phyloP scores from a whole-genome alignment of 2,888 invertebrate species.

The Cremastinae sp. region DNA sequence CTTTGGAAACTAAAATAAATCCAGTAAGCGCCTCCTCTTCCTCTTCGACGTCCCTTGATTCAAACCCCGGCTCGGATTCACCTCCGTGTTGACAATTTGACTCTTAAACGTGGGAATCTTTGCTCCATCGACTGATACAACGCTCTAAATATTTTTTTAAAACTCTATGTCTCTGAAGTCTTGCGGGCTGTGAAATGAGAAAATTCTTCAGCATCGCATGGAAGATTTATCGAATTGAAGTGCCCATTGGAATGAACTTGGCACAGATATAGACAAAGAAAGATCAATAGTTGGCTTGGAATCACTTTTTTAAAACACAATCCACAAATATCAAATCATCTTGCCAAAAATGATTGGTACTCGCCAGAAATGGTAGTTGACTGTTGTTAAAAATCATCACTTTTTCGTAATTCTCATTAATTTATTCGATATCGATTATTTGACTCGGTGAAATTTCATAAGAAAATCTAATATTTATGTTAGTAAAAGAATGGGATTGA shows the following conservation, averaged over 20 bases:
- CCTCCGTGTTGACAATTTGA: slow-evolving; percentile 75
- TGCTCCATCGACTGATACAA: slow-evolving; percentile 52
- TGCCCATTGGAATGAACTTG: slow-evolving; percentile 1
- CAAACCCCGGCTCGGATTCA: slow-evolving; percentile 69
- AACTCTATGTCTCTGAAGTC: slow-evolving; percentile 38
- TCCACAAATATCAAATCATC: too few relatives aligned
- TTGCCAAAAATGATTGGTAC: too few relatives aligned
- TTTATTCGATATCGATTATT: slow-evolving; percentile 18
- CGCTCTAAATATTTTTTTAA: slow-evolving; percentile 34
- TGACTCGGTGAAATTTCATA: neutral
- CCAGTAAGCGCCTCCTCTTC: slow-evolving; percentile 70
- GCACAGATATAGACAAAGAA: neutral
- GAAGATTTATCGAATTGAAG: neutral
- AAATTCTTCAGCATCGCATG: slow-evolving; percentile 2
- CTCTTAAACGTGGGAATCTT: slow-evolving; percentile 24
- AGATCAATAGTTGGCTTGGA: neutral
- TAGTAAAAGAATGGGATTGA: slow-evolving; percentile 2
- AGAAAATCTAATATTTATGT: neutral
- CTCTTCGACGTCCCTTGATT: slow-evolving; percentile 68
- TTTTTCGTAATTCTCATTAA: neutral
- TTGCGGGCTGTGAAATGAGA: slow-evolving; percentile 23
- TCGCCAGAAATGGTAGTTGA: too few relatives aligned
- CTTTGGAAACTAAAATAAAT: slow-evolving; percentile 71
- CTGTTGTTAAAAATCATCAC: neutral
- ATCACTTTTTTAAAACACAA: too few relatives aligned